Percentiles rank a stretch among this genome's conserved stretches.
These are phyloP conservation scores for Sciurus niger DNA, from an alignment of 2,113 vertebrate genomes.

Conservation along the genomic window DNA sequence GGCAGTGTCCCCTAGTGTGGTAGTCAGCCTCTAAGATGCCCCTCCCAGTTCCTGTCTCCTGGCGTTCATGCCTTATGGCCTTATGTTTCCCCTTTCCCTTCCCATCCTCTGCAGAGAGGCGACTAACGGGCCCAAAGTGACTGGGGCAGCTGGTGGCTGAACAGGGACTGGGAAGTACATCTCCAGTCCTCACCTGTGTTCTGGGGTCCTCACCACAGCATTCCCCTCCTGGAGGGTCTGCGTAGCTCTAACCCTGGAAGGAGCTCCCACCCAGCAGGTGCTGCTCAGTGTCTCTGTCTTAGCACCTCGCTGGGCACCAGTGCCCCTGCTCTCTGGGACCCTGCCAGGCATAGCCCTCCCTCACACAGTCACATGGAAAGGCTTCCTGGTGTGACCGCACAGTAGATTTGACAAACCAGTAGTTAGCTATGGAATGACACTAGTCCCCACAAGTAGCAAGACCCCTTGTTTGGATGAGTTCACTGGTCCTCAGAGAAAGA, in stretches of 20 bases:
- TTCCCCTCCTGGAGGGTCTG: not conserved
- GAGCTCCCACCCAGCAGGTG: no score
- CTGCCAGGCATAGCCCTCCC: not conserved
- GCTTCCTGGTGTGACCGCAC: accelerated
- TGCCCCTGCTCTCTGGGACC: not conserved
- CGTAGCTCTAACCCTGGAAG: not conserved
- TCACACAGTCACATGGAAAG: not conserved
- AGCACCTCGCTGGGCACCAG: not conserved
- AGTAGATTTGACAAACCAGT: not conserved
- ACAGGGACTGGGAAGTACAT: not conserved
- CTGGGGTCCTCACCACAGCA: not conserved
- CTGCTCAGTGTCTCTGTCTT: not conserved
- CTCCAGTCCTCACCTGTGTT: not conserved
- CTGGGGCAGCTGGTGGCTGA: not conserved
- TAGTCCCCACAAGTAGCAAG: not conserved
- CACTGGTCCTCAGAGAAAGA: not conserved
- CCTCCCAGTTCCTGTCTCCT: not conserved
- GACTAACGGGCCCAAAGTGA: not conserved
- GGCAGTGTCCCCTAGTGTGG: not conserved
- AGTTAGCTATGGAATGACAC: not conserved
- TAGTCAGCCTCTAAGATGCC: not conserved
- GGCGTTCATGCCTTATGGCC: not conserved
- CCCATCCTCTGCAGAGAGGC: not conserved
- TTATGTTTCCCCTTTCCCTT: not conserved
- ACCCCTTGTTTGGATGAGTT: not conserved